phyloP scores from a whole-genome alignment of 2,888 invertebrate genomes.

The Cecidostiba fungosa region DNA sequence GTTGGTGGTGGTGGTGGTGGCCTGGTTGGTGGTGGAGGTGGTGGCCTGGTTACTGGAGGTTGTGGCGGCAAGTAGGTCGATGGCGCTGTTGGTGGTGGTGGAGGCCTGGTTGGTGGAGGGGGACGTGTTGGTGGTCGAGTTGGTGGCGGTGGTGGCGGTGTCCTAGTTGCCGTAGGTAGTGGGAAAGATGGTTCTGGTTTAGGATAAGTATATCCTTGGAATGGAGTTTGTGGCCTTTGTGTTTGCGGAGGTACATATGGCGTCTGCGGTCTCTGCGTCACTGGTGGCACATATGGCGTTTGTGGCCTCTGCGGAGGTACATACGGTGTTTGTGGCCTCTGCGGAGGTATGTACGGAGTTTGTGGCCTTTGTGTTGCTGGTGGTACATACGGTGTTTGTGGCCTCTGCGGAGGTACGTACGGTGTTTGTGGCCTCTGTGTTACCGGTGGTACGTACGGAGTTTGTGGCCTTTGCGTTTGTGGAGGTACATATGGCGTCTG shows the following conservation, averaged over 20 bases:
- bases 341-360: constrained; percentile 60
- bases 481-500: not conserved
- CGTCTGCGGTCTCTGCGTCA: constrained; percentile 73
- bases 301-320: not conserved
- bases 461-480: not conserved
- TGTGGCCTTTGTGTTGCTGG: constrained; percentile 56
- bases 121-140: constrained; percentile 66
- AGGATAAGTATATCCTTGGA: constrained; percentile 61
- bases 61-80: constrained; percentile 55
- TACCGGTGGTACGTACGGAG: not conserved
- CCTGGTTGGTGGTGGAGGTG: constrained; percentile 55
- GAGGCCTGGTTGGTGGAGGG: constrained; percentile 61
- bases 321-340: not conserved
- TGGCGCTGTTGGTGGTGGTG: constrained; percentile 45
- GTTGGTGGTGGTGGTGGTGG: constrained; percentile 52
- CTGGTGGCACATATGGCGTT: constrained; percentile 60
- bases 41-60: constrained; percentile 42
- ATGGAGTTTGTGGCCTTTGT: constrained; percentile 56
- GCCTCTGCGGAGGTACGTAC: constrained; percentile 75
- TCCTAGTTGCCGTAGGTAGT: constrained; percentile 69
- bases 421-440: not conserved
- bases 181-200: constrained; percentile 65
- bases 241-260: constrained; percentile 55
- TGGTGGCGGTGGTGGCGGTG: constrained; percentile 70
- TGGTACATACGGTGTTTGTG: constrained; percentile 64